These are phyloP conservation scores for Plebejus melissa DNA, from an alignment of 2,888 invertebrate genomes.

Conservation along the genomic window DNA sequence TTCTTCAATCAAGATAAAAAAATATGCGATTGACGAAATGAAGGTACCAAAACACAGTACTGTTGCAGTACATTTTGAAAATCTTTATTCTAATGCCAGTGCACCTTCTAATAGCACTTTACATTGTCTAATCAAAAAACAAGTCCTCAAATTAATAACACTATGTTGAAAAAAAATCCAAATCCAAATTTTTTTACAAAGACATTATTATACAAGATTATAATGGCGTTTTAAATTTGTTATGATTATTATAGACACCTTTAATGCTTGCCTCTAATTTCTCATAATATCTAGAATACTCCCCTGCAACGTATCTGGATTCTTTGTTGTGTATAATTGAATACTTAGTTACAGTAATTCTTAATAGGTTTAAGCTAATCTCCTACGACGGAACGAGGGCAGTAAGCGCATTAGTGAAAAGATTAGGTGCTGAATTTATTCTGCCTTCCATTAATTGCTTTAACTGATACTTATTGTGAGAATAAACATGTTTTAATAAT, in stretches of 20 bases:
- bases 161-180: no score
- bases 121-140: no score
- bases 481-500: conserved; percentile 18
- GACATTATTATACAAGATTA: no score
- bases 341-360: conserved; percentile 1
- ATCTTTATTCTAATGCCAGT: no score
- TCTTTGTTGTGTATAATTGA: not conserved
- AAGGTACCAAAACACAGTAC: no score
- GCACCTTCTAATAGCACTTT: no score
- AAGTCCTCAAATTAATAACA: no score
- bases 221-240: no score
- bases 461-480: conserved; percentile 31
- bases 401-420: conserved; percentile 35
- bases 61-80: no score
- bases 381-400: conserved; percentile 29
- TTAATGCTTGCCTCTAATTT: not conserved
- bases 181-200: no score
- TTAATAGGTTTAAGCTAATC: conserved; percentile 29
- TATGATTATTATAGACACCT: no score
- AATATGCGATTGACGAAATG: no score
- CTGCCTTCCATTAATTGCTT: conserved; percentile 35
- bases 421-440: conserved; percentile 36
- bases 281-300: not conserved
- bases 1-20: not conserved
- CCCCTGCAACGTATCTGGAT: not conserved